phyloP scores from a whole-genome alignment of 2,113 vertebrate genomes.

The Asarcornis scutulata region DNA sequence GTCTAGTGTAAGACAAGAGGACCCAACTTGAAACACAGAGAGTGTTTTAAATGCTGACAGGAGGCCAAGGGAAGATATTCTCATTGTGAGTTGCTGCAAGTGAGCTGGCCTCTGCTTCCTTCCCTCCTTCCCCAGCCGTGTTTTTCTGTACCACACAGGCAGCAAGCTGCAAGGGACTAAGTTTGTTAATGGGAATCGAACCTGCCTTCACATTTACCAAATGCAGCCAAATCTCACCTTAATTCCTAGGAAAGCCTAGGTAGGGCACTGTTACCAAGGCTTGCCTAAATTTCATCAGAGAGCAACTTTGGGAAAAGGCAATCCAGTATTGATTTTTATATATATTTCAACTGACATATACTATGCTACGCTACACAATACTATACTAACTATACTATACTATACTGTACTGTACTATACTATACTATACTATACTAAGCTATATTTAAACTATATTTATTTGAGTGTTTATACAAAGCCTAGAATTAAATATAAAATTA shows the following conservation, averaged over 20 bases:
- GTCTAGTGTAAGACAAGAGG: rapidly evolving
- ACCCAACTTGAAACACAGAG: not conserved
- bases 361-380: too few species aligned
- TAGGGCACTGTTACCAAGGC: not conserved
- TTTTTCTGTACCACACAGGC: not conserved
- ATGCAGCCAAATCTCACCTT: not conserved
- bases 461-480: not conserved
- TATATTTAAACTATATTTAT: not conserved
- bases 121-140: rapidly evolving
- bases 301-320: not conserved
- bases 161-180: not conserved
- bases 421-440: too few species aligned
- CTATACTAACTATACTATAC: too few species aligned
- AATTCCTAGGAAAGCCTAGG: not conserved
- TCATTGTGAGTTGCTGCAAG: not conserved
- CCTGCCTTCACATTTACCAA: not conserved
- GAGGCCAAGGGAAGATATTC: rapidly evolving
- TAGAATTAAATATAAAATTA: not conserved
- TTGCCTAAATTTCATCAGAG: not conserved
- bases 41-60: not conserved
- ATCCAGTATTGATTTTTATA: not conserved
- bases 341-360: too few species aligned
- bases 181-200: not conserved
- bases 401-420: too few species aligned
- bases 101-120: rapidly evolving